Evolutionary conservation across 2,888 invertebrate genomes (phyloP).

Genomic region (Eupeodes luniger): DNA sequence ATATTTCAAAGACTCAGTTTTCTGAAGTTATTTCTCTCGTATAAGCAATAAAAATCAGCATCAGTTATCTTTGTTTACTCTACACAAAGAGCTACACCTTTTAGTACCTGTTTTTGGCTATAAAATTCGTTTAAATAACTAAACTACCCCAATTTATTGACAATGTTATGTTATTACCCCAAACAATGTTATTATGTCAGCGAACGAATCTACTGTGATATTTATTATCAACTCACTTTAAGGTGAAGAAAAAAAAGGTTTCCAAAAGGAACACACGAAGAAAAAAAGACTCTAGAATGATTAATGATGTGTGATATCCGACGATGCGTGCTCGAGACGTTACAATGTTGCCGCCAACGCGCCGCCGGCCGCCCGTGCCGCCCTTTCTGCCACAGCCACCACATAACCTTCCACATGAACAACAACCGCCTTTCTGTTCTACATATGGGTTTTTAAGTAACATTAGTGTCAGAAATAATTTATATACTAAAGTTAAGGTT

Average conservation of each 20-base stretch:
- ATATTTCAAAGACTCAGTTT: no score
- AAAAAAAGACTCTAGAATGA: constrained; percentile 79
- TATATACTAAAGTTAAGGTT: constrained; percentile 63
- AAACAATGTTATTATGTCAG: constrained; percentile 72
- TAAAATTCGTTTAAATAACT: not conserved
- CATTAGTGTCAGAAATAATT: constrained; percentile 76
- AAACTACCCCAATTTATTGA: constrained; percentile 52
- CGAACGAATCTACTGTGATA: constrained; percentile 69
- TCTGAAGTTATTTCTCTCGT: no score
- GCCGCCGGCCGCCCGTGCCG: not conserved
- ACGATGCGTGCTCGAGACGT: constrained; percentile 72
- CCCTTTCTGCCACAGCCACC: not conserved
- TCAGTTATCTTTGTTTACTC: not conserved
- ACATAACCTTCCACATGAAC: constrained; percentile 43
- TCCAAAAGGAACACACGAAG: constrained; percentile 35
- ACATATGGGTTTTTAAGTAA: constrained; percentile 77
- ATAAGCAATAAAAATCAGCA: not conserved
- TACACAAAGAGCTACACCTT: not conserved
- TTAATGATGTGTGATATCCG: constrained; percentile 82
- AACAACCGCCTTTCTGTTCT: constrained; percentile 63
- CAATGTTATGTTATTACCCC: constrained; percentile 50
- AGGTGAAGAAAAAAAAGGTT: constrained; percentile 67
- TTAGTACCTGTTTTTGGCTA: not conserved
- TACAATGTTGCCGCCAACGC: not conserved
- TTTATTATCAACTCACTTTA: constrained; percentile 73